Evolutionary conservation across 2,113 vertebrate species (phyloP), one percentile per base, ranked within the genome.

Genomic region (Crotalus viridis): DNA sequence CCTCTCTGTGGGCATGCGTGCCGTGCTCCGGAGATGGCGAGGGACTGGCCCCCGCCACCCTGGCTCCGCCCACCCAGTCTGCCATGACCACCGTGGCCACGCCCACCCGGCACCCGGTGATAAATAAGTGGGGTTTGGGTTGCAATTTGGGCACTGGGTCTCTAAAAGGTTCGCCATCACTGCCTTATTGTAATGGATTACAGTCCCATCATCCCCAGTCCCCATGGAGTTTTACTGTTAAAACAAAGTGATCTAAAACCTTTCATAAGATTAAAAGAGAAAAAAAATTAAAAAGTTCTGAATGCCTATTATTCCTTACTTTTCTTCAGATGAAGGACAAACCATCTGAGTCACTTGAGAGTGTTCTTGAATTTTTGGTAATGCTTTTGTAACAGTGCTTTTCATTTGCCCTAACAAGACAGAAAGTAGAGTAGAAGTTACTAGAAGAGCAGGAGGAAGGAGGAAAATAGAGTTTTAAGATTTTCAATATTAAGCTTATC

Each of bases 361-460:
- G 0, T 64, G 93, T 95, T 98, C 98, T 0, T 81, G 74, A 19
- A 98, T 97, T 93, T 95, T 94, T 52, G 48, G 90, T 90, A 98
- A 64, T 0, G 33, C 28, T 28, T 51, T 96, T 46, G 33, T 88
- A 61, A 0, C 0, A 4, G 17, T 10, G 7, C 88, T 95, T 56
- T 87, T 92, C 89, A 91, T 95, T 22, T 0, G 5, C 4, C 92
- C 98, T 97, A 51, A 39, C 7, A 3, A 33, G 55, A 95, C 19
- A 90, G 6, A 1, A 59, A 91, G 26, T 1, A 93, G 33, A 57
- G 56, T 48, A 93, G 39, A 33, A 89, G 8, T 91, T 57, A 88
- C 56, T 10, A 93, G 0, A 56, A 17, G 0, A 24, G 13, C 10
- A 89, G 17, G 7, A 56, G 0, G 1, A 33, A 57, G 26, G 3